Percentiles rank a stretch among this genome's conserved stretches.
These are phyloP conservation scores for Harpegnathos saltator DNA, from an alignment of 1,140 invertebrate species.

Conservation along the genomic window DNA sequence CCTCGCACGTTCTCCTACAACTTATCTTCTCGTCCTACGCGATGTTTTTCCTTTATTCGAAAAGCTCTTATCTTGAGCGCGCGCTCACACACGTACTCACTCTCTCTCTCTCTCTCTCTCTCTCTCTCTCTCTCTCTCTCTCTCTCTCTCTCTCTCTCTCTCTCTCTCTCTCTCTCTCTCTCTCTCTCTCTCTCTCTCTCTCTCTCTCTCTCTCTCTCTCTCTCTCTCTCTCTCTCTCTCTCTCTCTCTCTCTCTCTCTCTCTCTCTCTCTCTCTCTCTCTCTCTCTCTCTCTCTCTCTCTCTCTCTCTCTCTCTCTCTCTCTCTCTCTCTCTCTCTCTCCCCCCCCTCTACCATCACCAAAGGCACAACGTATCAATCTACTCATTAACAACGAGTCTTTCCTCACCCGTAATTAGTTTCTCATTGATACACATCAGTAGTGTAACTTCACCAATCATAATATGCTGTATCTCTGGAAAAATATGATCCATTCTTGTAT, in stretches of 20 bases:
- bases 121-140: slow-evolving; percentile 10
- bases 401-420: slow-evolving; percentile 8
- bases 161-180: no score
- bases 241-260: no score
- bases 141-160: no score
- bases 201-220: no score
- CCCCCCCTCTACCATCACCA: no score
- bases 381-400: slow-evolving; percentile 13
- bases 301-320: neutral
- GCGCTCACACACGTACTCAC: neutral
- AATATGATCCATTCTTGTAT: neutral
- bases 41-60: neutral
- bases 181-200: no score
- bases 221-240: no score
- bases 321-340: slow-evolving; percentile 10
- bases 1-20: neutral
- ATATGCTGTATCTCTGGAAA: neutral
- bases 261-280: no score
- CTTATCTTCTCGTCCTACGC: neutral
- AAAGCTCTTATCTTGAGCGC: neutral
- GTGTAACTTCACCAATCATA: neutral
- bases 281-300: no score
- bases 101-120: neutral
- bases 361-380: neutral
- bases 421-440: neutral